Base-by-base conservation (phyloP, 2,113 vertebrate genomes). In the Piprites chloris region DNA sequence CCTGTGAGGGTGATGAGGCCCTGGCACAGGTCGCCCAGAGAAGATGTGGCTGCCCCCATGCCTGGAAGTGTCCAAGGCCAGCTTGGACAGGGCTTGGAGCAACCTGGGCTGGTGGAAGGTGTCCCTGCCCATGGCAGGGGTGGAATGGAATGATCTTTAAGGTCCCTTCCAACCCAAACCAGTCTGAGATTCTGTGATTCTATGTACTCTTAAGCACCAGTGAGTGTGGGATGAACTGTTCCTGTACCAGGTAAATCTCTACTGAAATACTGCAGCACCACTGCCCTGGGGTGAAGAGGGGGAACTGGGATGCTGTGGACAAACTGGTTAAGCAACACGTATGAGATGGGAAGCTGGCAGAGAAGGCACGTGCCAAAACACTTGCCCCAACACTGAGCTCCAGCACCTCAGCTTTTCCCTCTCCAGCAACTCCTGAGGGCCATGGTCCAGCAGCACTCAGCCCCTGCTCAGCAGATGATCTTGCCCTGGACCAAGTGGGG, bases 91-190 rank as follows among this genome's bases (percentile, higher is more conserved):
- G 65, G 10, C n/a, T 71, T 20, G 47, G 44, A 61, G 13, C 28
- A 39, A 0, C 28, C 23, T 67, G 46, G 6, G 6, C 2, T 2
- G 24, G 5, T 61, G 46, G 77, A 18, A 61, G 28, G 9, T 30
- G 46, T 61, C 46, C 9, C 33, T 67, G 28, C 7, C 33, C 19
- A 14, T 21, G 28, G 44, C 61, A 81, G 23, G 15, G 5, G 7
- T 12, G 39, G 39, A 5, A 32, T 14, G 6, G 12, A 39, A 15
- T 65, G 62, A 6, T 3, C 12, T 14, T 65, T 21, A 10, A 68
- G 11, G 4, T 62, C 30, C 30, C 24, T 68, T 47, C 23, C 39
- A 68, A 53, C 47, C 30, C 47, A 35, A 55, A 14, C 9, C 47
- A 53, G 2, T 11, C 20, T 47, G 28, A 24, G 39, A 53, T 67